phyloP scores from a whole-genome alignment of 2,797 vertebrate species.

The Danio kyathit region DNA sequence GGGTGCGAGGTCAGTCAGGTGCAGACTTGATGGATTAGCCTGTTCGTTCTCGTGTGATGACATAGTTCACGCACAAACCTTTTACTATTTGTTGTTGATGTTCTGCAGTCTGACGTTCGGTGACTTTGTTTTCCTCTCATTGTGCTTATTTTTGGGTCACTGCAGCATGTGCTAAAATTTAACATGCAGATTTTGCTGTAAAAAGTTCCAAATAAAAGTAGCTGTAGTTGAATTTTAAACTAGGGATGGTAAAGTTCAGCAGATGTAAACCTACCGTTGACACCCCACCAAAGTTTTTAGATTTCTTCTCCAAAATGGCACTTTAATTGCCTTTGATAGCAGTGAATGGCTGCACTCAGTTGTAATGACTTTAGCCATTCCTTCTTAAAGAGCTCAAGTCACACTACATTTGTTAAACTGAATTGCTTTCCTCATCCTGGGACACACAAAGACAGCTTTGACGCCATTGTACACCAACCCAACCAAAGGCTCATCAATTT shows the following conservation, averaged over 20 bases:
- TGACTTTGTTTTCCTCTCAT: background rate
- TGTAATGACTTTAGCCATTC: slow-evolving; percentile 76
- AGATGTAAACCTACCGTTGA: slow-evolving; percentile 51
- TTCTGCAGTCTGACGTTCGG: background rate
- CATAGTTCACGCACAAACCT: background rate
- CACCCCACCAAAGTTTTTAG: slow-evolving; percentile 50
- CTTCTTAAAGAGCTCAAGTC: slow-evolving; percentile 76
- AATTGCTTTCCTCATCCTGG: slow-evolving; percentile 79
- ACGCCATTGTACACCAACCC: slow-evolving; percentile 80
- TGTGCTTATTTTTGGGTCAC: slow-evolving; percentile 32
- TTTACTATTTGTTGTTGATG: slow-evolving; percentile 37
- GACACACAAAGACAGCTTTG: slow-evolving; percentile 75
- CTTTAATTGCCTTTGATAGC: slow-evolving; percentile 64
- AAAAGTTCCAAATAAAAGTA: slow-evolving; percentile 1
- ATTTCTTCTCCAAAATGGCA: slow-evolving; percentile 57
- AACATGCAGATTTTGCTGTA: background rate
- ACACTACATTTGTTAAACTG: slow-evolving; percentile 83
- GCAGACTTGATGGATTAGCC: slow-evolving; percentile 50
- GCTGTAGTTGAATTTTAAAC: slow-evolving; percentile 3
- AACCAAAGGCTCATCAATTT: slow-evolving; percentile 85
- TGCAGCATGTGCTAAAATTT: slow-evolving; percentile 20
- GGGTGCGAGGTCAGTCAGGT: slow-evolving; percentile 52
- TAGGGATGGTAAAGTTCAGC: slow-evolving; percentile 1
- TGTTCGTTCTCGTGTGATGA: slow-evolving; percentile 37
- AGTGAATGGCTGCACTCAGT: slow-evolving; percentile 67